Base-by-base conservation (phyloP, 1,140 invertebrate genomes). In the Aphidius ervi region DNA sequence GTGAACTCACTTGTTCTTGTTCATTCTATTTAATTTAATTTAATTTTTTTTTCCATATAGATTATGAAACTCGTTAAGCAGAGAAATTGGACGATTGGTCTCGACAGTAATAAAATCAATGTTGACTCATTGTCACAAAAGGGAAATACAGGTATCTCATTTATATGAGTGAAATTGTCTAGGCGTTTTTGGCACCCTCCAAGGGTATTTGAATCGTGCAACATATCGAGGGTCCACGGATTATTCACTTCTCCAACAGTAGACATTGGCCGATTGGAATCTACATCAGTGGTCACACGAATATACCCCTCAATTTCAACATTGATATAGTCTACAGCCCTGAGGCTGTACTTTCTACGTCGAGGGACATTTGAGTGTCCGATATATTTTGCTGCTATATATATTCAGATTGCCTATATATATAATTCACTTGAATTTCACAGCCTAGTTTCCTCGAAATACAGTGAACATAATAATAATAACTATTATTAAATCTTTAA, bases 201-300 rank as follows among this genome's bases (percentile, higher is more conserved):
- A 31, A 31, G 23, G 23, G 23, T 31, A 31, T 31, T 31, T 31
- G 23, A 31, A 31, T 31, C 23, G 23, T 31, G 23, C 2, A 31
- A 31, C 23, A 31, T 31, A 31, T 31, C 53, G 62, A 31, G 46
- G 60, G 52, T 52, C 59, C 53, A 40, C 55, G 68, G 72, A 73
- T 73, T 71, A 72, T 63, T 67, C 66, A 58, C 62, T 65, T 71
- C 63, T 67, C 70, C 68, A 63, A 68, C 68, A 54, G 65, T 70
- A 68, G 69, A 68, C 67, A 71, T 63, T 66, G 62, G 64, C 65
- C 71, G 65, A 74, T 73, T 72, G 71, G 70, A 73, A 74, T 72
- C 68, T 67, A 72, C 68, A 66, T 67, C 66, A 62, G 65, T 68
- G 71, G 64, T 66, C 63, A 65, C 61, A 63, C 65, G 61, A 56